These are phyloP conservation scores for Montipora foliosa DNA, from an alignment of 64 coral and sea anemone genomes.

Conservation along the genomic window DNA sequence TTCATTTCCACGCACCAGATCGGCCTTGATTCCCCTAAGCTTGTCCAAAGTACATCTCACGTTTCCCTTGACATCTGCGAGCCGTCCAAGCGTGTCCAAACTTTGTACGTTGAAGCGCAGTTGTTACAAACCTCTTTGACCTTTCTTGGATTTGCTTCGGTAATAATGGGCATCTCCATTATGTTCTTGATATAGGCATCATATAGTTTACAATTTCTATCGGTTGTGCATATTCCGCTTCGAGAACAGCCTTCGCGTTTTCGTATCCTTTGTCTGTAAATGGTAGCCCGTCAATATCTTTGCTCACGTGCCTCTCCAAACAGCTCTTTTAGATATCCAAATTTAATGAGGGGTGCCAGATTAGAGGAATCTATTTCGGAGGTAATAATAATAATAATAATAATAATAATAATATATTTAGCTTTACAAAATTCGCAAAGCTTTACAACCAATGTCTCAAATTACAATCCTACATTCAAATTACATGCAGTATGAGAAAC, in stretches of 20 bases:
- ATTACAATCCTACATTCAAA: no score
- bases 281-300: slow-evolving; percentile 47
- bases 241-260: slow-evolving; percentile 37
- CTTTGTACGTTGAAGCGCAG: slow-evolving; percentile 11
- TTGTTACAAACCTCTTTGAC: slow-evolving; percentile 52
- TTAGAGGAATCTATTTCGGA: no score
- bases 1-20: slow-evolving; percentile 58
- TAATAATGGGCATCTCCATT: no score
- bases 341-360: no score
- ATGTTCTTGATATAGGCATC: slow-evolving; percentile 43
- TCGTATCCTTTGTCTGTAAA: slow-evolving; percentile 27
- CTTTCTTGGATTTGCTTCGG: not conserved
- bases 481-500: no score
- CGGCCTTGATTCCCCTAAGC: slow-evolving; percentile 27
- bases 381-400: no score
- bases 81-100: no score
- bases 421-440: no score
- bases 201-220: slow-evolving; percentile 20
- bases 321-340: not conserved
- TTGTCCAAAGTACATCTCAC: no score
- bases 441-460: no score
- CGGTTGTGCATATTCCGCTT: slow-evolving; percentile 37
- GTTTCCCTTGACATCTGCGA: no score
- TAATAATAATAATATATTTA: no score
- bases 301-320: slow-evolving; percentile 6